phyloP scores from a whole-genome alignment of 2,797 vertebrate species.

The Acipenser ruthenus region DNA sequence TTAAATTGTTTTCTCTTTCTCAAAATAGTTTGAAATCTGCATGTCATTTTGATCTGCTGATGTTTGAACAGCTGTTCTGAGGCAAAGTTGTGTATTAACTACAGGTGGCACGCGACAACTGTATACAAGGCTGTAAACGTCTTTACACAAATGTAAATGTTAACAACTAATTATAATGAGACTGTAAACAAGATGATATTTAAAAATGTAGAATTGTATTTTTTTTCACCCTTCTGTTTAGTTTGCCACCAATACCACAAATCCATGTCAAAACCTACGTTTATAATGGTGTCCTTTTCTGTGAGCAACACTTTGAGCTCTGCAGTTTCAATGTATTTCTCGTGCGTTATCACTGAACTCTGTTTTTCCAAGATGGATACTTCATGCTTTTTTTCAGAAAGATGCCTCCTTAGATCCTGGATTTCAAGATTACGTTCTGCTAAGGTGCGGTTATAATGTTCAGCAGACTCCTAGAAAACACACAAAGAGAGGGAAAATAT shows the following conservation, averaged over 20 bases:
- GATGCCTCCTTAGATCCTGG: conserved; percentile 56
- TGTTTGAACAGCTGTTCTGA: too few relatives aligned
- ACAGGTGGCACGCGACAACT: background rate
- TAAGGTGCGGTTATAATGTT: conserved; percentile 55
- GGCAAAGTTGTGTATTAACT: too few relatives aligned
- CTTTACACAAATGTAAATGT: background rate
- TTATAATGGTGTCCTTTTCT: conserved; percentile 64
- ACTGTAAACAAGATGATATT: background rate
- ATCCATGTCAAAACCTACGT: conserved; percentile 38
- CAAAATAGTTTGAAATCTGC: too few relatives aligned
- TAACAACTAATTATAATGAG: background rate
- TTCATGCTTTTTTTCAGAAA: conserved; percentile 50
- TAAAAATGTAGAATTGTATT: background rate
- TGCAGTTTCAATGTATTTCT: conserved; percentile 46
- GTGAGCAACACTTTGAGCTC: conserved; percentile 48
- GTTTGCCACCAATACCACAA: background rate
- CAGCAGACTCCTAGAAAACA: conserved; percentile 52
- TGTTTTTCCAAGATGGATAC: conserved; percentile 47
- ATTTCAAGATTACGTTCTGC: conserved; percentile 55
- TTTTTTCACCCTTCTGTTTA: too few relatives aligned
- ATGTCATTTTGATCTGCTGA: too few relatives aligned
- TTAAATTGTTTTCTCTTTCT: too few relatives aligned
- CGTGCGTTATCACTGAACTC: conserved; percentile 40
- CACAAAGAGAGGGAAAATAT: conserved; percentile 4
- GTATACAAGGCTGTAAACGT: background rate